Conservation (phyloP, 2,797 vertebrate genomes). For the Cephalopachus bancanus region DNA sequence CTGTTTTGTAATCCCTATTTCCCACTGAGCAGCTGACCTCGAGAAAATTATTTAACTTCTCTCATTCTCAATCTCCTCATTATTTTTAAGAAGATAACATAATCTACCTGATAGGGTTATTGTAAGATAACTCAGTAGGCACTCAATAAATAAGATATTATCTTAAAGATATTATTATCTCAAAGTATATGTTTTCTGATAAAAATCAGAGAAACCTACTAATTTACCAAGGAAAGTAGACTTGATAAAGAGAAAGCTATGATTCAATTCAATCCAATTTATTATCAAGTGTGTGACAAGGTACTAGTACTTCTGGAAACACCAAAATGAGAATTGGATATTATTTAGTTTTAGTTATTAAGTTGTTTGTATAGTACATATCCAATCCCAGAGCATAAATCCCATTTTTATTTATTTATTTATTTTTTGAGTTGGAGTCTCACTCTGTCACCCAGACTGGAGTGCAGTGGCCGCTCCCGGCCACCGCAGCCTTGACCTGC, state of each 20-base stretch:
- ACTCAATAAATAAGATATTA: conserved; percentile 9
- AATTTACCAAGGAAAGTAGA: conserved; percentile 16
- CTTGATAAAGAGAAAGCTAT: conserved; percentile 25
- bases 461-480: too few relatives aligned
- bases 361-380: conserved; percentile 6
- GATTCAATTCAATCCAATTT: conserved; percentile 27
- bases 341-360: conserved; percentile 17
- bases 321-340: background rate
- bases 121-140: conserved; percentile 29
- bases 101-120: background rate
- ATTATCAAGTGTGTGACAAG: background rate
- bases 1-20: background rate
- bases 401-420: background rate
- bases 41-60: background rate
- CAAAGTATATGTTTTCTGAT: conserved; percentile 38
- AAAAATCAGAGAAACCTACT: conserved; percentile 39
- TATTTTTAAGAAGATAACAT: background rate
- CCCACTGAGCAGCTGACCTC: background rate
- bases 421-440: too few relatives aligned
- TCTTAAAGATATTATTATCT: background rate
- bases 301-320: background rate
- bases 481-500: too few relatives aligned
- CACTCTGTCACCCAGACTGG: too few relatives aligned
- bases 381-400: background rate
- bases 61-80: background rate